Base-by-base conservation (phyloP, 2,113 vertebrate genomes). In the Poeciliopsis turrubarensis region DNA sequence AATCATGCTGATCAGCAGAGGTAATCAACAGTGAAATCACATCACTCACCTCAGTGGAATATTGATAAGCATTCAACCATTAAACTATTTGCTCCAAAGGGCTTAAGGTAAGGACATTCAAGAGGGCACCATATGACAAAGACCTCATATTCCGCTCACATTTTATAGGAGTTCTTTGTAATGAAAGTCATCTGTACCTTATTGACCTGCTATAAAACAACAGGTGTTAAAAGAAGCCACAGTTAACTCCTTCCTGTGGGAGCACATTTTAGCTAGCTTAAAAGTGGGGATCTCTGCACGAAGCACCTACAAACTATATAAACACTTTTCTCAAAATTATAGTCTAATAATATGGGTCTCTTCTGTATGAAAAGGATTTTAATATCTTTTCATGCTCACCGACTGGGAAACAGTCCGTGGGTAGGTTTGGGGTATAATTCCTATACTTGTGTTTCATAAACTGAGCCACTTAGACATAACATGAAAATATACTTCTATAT, bases 1-100 rank as follows among this genome's bases (percentile, higher is more conserved):
- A 93, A 91, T 92, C 87, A 68, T 68, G 76, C 65, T 70, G 82
- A 93, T 91, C 87, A 89, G 81, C 87, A 71, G 88, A 90, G 89
- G 91, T 89, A 94, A 94, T 94, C 92, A 91, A 87, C 87, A 70
- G 88, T 93, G 90, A 93, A 93, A 94, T 92, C 90, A 65, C 85
- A 88, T 88, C 80, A 73, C 78, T 87, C 85, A 85, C 83, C 89
- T 90, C 84, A 11, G 74, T 62, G 89, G 87, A 92, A 92, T 90
- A 92, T 90, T 86, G 91, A 89, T 92, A 86, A 90, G 90, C 89
- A 86, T 79, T 87, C 87, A 84, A 83, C 88, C 92, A 82, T 91
- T 81, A 90, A 93, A 91, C 87, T 84, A 83, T 92, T 92, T 89
- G 79, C 84, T 77, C 81, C 75, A 81, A 89, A 90, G 77, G 68